Conservation (phyloP, 1,140 invertebrate genomes). For the Hylaeus anthracinus region DNA sequence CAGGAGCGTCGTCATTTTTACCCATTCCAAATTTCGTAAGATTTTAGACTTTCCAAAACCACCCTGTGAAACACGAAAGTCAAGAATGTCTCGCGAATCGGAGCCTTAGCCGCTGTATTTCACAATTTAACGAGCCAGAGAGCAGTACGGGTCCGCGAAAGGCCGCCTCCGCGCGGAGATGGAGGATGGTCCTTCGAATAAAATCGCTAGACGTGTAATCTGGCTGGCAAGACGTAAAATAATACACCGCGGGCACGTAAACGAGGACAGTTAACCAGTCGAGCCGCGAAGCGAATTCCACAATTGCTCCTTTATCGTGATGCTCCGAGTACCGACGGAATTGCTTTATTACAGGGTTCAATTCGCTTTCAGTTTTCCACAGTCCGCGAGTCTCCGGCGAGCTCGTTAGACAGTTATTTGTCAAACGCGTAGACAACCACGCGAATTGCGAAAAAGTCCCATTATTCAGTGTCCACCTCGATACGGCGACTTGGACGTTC, state of each 20-base stretch:
- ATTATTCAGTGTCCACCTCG: conserved; percentile 30
- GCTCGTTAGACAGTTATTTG: conserved; percentile 5
- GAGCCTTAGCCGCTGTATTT: background rate
- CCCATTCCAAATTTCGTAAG: too few relatives aligned
- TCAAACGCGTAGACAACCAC: background rate
- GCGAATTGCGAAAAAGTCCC: background rate
- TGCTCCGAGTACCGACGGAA: conserved; percentile 52
- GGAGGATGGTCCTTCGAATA: conserved; percentile 37
- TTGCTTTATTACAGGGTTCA: conserved; percentile 63
- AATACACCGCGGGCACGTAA: conserved; percentile 39
- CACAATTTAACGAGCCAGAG: background rate
- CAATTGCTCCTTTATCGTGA: conserved; percentile 64
- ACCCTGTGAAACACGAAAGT: too few relatives aligned
- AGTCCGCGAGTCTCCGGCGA: conserved; percentile 4
- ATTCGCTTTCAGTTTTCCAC: conserved; percentile 56
- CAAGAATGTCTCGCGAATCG: too few relatives aligned
- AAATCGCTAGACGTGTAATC: conserved; percentile 51
- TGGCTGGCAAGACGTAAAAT: conserved; percentile 45
- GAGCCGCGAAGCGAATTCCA: conserved; percentile 49
- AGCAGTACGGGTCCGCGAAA: too few relatives aligned
- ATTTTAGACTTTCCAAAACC: too few relatives aligned
- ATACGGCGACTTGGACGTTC: too few relatives aligned
- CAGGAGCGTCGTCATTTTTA: too few relatives aligned
- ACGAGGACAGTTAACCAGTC: conserved; percentile 56
- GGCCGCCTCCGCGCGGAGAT: background rate